Percentiles rank a stretch among this genome's conserved stretches.
Conservation (phyloP, 2,888 invertebrate species). For the Rapana venosa region DNA sequence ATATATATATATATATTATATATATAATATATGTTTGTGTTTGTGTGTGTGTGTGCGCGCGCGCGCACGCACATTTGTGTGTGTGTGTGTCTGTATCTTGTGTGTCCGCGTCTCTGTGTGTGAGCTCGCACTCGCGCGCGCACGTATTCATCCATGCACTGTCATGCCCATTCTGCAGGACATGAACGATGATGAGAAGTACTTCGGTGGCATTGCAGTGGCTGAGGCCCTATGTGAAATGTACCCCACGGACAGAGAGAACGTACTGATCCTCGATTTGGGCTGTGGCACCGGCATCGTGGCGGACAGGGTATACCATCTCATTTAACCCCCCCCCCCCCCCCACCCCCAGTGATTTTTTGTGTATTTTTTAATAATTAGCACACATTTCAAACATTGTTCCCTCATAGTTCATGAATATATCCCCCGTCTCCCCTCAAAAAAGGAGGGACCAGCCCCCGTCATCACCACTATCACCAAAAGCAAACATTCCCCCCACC, state of each 20-base stretch:
- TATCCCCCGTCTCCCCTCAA: neutral
- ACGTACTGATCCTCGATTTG: neutral
- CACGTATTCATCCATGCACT: neutral
- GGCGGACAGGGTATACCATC: neutral
- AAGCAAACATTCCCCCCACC: too few relatives aligned
- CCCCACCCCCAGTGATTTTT: too few relatives aligned
- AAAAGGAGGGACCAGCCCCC: too few relatives aligned
- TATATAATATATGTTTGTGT: too few relatives aligned
- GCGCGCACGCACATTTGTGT: neutral
- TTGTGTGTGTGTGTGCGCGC: neutral
- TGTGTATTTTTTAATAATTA: neutral
- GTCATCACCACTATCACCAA: too few relatives aligned
- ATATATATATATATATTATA: too few relatives aligned
- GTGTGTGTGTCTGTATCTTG: neutral
- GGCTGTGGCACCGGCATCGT: neutral
- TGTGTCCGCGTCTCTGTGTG: neutral
- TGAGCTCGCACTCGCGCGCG: neutral
- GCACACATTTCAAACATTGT: neutral
- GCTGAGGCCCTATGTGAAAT: neutral
- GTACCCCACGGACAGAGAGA: neutral
- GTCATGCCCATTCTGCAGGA: neutral
- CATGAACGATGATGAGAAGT: constrained; percentile 17
- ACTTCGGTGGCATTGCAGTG: neutral
- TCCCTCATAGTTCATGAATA: neutral
- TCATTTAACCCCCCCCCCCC: too few relatives aligned